phyloP scores from a whole-genome alignment of 1,140 invertebrate species.

The Drosophila parabipectinata region DNA sequence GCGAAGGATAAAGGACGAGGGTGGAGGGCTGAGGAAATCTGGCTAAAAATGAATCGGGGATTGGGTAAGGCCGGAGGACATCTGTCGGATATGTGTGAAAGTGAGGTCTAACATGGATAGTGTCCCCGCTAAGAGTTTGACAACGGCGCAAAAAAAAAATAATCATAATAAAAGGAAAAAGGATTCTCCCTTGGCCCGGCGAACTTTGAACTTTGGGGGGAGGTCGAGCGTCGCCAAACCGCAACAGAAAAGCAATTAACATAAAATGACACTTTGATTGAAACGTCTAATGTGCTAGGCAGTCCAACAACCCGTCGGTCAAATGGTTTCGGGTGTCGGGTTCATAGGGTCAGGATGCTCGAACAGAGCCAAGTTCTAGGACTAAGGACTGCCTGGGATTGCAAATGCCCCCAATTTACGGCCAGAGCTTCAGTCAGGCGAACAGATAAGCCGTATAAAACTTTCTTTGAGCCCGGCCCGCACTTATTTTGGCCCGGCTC shows the following conservation, averaged over 20 bases:
- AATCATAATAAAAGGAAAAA: slow-evolving; percentile 9
- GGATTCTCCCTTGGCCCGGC: slow-evolving; percentile 27
- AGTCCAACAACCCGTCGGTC: slow-evolving; percentile 39
- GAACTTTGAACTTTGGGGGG: slow-evolving; percentile 51
- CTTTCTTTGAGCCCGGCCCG: slow-evolving; percentile 20
- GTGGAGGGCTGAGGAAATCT: slow-evolving; percentile 3
- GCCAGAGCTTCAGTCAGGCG: slow-evolving; percentile 22
- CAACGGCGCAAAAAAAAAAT: slow-evolving; percentile 8
- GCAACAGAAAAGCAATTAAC: slow-evolving; percentile 57
- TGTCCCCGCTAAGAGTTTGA: slow-evolving; percentile 11
- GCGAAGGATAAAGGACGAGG: slow-evolving; percentile 12
- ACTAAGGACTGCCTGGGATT: background rate
- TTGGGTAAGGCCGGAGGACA: slow-evolving; percentile 24
- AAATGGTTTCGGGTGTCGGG: slow-evolving; percentile 1
- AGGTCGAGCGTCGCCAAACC: slow-evolving; percentile 34
- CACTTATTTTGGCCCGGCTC: slow-evolving; percentile 11
- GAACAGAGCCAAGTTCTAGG: background rate
- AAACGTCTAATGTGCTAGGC: slow-evolving; percentile 52
- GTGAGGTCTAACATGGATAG: slow-evolving; percentile 50
- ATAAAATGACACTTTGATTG: slow-evolving; percentile 58
- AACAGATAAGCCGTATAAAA: slow-evolving; percentile 26
- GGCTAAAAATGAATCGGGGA: slow-evolving; percentile 10
- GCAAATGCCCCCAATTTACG: slow-evolving; percentile 8
- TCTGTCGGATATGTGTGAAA: slow-evolving; percentile 50
- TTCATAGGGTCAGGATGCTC: slow-evolving; percentile 9